phyloP scores from a whole-genome alignment of 2,888 invertebrate species.

The Suillia variegata region DNA sequence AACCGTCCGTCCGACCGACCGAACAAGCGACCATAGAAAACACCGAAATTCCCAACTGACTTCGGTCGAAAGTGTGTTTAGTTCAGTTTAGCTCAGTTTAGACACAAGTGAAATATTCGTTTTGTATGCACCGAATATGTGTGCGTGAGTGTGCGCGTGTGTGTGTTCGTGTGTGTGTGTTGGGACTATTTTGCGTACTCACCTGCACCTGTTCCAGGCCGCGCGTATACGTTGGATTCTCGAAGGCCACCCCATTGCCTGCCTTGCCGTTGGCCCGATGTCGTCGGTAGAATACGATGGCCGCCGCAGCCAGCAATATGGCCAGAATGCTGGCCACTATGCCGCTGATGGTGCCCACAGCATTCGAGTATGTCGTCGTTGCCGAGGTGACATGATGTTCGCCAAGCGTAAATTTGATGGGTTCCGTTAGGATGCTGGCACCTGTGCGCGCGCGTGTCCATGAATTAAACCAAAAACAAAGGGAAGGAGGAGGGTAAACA shows the following conservation, averaged over 20 bases:
- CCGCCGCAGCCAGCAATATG: constrained; percentile 56
- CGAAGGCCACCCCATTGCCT: constrained; percentile 78
- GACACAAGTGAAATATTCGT: too few species aligned
- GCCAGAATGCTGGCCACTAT: constrained; percentile 60
- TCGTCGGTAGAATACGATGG: constrained; percentile 59
- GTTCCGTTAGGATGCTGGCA: constrained; percentile 75
- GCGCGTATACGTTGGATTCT: constrained; percentile 81
- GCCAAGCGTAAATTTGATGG: constrained; percentile 75
- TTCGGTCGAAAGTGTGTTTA: too few species aligned
- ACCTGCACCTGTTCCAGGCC: constrained; percentile 80
- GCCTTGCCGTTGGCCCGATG: constrained; percentile 53
- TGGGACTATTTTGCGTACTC: too few species aligned
- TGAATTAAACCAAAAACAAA: constrained; percentile 8
- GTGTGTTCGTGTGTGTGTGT: too few species aligned
- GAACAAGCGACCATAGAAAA: too few species aligned
- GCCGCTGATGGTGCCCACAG: constrained; percentile 60
- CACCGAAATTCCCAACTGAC: too few species aligned
- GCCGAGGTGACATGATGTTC: constrained; percentile 76
- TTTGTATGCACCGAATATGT: too few species aligned
- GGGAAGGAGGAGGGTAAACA: background rate
- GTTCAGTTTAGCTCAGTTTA: too few species aligned
- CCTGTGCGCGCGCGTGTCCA: too few species aligned
- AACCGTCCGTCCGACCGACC: too few species aligned
- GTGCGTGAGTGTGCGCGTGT: too few species aligned
- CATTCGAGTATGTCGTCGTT: constrained; percentile 64